These are phyloP conservation scores for Caenorhabditis tropicalis DNA, from an alignment of 1,140 invertebrate genomes.

Conservation along the genomic window DNA sequence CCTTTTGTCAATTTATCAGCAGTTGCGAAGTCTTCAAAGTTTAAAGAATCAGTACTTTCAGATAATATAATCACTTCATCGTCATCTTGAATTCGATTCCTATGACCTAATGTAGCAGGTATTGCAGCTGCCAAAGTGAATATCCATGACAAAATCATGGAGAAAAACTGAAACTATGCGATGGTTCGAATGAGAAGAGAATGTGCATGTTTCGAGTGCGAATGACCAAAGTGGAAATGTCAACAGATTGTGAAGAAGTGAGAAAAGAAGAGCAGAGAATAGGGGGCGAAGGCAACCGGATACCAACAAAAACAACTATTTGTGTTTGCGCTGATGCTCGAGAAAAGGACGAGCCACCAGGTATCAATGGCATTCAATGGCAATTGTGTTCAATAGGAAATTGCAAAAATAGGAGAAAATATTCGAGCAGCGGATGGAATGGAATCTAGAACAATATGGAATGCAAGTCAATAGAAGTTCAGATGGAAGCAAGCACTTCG, in stretches of 20 bases:
- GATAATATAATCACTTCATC: neutral
- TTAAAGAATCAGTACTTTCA: constrained; percentile 1
- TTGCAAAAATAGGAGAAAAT: neutral
- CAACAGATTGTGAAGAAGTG: constrained; percentile 42
- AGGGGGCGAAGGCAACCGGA: constrained; percentile 28
- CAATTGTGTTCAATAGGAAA: neutral
- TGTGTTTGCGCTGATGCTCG: constrained; percentile 42
- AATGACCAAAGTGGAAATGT: constrained; percentile 40
- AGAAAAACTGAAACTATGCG: constrained; percentile 45
- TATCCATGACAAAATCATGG: constrained; percentile 38
- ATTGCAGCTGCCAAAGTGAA: constrained; percentile 30
- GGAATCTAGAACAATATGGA: neutral
- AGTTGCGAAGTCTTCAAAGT: constrained; percentile 61
- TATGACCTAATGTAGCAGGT: constrained; percentile 25
- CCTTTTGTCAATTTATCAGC: constrained; percentile 63
- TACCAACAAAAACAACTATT: constrained; percentile 42
- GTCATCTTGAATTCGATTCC: constrained; percentile 26
- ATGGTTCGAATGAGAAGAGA: neutral
- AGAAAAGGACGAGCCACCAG: constrained; percentile 29
- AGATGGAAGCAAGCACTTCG: too few relatives aligned
- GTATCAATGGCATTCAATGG: constrained; percentile 40
- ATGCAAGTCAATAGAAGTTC: too few relatives aligned
- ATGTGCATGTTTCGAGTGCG: constrained; percentile 42
- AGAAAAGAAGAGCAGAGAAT: neutral
- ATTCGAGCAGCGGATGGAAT: too few relatives aligned